Evolutionary conservation across 2,113 vertebrate species (phyloP).

Genomic region (Machaerirhynchus nigripectus): DNA sequence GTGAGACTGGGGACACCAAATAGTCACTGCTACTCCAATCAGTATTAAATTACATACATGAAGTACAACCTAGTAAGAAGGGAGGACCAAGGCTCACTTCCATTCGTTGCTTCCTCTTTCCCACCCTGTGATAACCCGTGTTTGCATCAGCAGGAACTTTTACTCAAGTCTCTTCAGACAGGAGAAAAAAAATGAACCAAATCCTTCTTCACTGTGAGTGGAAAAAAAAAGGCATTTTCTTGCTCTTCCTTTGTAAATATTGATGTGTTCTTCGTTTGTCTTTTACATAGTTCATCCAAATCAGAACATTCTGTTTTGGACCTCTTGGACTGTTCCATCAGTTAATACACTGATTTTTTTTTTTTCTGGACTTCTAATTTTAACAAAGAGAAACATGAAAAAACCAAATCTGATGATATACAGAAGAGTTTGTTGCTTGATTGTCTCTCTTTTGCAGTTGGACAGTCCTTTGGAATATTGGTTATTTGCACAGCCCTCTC

Average conservation of each 20-base stretch:
- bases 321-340: background rate
- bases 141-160: background rate
- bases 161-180: background rate
- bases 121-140: rapidly evolving
- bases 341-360: background rate
- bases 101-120: background rate
- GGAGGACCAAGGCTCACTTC: background rate
- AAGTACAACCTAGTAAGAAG: background rate
- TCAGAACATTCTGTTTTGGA: background rate
- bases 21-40: background rate
- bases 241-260: background rate
- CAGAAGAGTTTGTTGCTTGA: background rate
- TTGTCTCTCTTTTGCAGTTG: background rate
- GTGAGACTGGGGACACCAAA: background rate
- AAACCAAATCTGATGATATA: background rate
- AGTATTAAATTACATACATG: background rate
- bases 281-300: background rate
- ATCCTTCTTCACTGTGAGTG: background rate
- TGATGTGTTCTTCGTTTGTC: background rate
- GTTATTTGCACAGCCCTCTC: background rate
- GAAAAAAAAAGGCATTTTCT: background rate
- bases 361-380: background rate
- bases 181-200: background rate
- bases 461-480: background rate
- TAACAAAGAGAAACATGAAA: background rate